phyloP scores from a whole-genome alignment of 1,140 invertebrate genomes.

The Leptinotarsa defecta region DNA sequence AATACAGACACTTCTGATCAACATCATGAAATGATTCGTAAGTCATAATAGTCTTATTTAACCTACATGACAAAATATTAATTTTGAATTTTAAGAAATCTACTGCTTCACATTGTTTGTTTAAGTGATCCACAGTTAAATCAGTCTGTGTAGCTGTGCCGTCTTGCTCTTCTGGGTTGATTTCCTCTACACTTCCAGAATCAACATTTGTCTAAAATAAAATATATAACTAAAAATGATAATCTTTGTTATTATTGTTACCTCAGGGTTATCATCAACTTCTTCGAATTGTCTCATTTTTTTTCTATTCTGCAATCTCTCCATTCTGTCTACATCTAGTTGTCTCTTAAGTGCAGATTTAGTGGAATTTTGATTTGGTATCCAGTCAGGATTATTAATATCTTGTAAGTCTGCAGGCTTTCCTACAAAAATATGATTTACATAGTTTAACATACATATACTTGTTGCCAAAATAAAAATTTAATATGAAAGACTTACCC shows the following conservation, averaged over 20 bases:
- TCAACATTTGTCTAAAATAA: no score
- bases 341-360: neutral
- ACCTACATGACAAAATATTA: neutral
- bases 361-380: constrained; percentile 15
- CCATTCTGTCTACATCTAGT: constrained; percentile 12
- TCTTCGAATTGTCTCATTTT: neutral
- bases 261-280: no score
- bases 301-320: constrained; percentile 10
- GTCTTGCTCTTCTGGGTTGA: no score
- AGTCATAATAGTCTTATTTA: neutral
- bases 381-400: constrained; percentile 28
- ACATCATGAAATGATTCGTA: neutral
- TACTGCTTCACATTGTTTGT: no score
- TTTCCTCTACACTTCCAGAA: no score
- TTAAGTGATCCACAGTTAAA: no score
- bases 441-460: neutral
- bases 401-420: constrained; percentile 33
- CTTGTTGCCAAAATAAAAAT: neutral
- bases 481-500: neutral
- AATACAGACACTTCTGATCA: constrained; percentile 7
- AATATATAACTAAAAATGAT: no score
- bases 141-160: no score
- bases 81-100: no score
- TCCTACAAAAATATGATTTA: constrained; percentile 14
- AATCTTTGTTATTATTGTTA: no score